Percentiles rank a stretch among this genome's conserved stretches.
These are phyloP conservation scores for Odontesthes bonariensis DNA, from an alignment of 2,113 vertebrate genomes.

Conservation along the genomic window DNA sequence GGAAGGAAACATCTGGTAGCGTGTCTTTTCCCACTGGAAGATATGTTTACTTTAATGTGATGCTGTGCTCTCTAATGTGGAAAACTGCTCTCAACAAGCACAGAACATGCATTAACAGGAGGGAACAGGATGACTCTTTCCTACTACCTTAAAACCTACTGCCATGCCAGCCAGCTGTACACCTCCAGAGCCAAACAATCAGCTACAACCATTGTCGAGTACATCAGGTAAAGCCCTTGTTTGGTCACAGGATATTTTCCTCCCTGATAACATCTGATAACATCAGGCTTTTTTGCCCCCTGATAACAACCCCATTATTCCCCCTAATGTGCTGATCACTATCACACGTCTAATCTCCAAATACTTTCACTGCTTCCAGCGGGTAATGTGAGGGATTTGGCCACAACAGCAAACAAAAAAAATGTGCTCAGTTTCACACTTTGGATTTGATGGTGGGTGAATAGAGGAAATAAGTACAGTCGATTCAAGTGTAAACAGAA, in stretches of 20 bases:
- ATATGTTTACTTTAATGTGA: conserved; percentile 48
- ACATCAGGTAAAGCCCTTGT: background rate
- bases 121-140: conserved; percentile 39
- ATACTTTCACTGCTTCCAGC: background rate
- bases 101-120: conserved; percentile 35
- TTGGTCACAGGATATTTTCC: conserved; percentile 1
- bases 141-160: conserved; percentile 35
- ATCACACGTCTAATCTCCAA: conserved; percentile 9
- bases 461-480: background rate
- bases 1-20: conserved; percentile 65
- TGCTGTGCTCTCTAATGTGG: conserved; percentile 50
- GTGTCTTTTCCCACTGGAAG: conserved; percentile 44
- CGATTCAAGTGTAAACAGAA: background rate
- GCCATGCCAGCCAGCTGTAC: conserved; percentile 29
- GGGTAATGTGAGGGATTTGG: background rate
- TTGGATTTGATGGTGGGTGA: background rate
- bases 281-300: background rate
- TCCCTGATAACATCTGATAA: conserved; percentile 17
- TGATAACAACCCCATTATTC: conserved; percentile 20
- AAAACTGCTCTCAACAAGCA: conserved; percentile 49
- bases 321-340: background rate
- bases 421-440: background rate
- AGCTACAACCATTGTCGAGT: conserved; percentile 31
- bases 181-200: conserved; percentile 34
- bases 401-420: background rate